Base-by-base conservation (phyloP, 1,140 invertebrate species). In the Polypedilum pembai region DNA sequence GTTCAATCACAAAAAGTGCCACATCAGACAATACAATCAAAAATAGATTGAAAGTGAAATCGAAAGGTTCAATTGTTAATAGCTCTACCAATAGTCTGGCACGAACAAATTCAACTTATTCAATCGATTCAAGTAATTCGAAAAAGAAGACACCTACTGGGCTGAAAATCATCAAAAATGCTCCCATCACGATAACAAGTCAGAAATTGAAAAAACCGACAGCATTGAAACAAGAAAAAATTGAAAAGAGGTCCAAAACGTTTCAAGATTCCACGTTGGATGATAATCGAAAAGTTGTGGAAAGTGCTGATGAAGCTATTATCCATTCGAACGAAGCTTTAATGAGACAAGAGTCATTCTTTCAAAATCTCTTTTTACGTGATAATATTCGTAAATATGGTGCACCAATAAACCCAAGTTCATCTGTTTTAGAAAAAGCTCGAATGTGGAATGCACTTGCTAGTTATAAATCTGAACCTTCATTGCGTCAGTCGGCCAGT, bases 311-410 rank as follows among this genome's bases (percentile, higher is more conserved):
- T 73, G 69, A 75, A 41, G 15, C 74, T 41, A 73, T 75, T 41
- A 10, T 66, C 15, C 17, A 84, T 75, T 85, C 86, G 75, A 85
- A 85, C 74, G 84, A 87, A 75, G 81, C 81, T n/a, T 82, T 88
- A 15, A 81, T 33, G 24, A 33, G 86, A 77, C 85, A 86, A 0
- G 84, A 90, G 78, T 85, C 85, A 0, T 91, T 91, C 78, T 91
- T 92, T 77, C 89, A 90, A 79, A 85, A 90, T 80, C 83, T 91
- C 24, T 89, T 91, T 76, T 79, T 91, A 10, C 80, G 86, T 75
- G 84, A 87, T 74, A 75, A 82, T 2, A 41, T 78, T 73, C 80
- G 45, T 76, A 78, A 63, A 75, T 80, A 76, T 17, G 78, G 79
- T 21, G 76, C 80, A 2, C 80, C 83, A 2, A 77, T 82, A 76